Base-by-base conservation (phyloP, 2,113 vertebrate genomes). In the Hyla sarda region DNA sequence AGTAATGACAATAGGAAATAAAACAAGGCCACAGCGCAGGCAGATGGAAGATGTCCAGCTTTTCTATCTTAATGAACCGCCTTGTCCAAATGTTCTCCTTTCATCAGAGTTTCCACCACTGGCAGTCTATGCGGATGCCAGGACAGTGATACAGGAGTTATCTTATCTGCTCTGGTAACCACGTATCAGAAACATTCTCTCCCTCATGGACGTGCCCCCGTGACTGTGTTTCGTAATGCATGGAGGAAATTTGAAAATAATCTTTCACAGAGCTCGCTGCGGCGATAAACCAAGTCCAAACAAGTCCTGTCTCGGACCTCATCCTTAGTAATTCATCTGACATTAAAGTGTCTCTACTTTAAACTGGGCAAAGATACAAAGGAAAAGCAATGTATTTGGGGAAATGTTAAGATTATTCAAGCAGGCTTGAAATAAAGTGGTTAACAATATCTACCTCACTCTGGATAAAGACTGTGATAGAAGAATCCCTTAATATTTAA, bases 41-140 rank as follows among this genome's bases (percentile, higher is more conserved):
- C 91, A 95, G 94, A 95, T 93, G 94, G 95, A 94, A 96, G 94
- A 92, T 87, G 73, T 94, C 92, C 90, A 94, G 93, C 86, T 88
- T 81, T 89, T 90, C 90, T 94, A 95, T 95, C 93, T 96, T 94
- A 96, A 95, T 91, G 91, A 95, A 92, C 96, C 83, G 93, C 92
- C 94, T 95, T 94, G 92, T 93, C 93, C 95, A 95, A 96, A 95
- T 88, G 93, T 87, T 94, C 92, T 93, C 91, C 91, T 96, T 96
- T 95, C 95, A 95, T 96, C 94, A 95, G 93, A 95, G 91, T 93
- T 95, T 95, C 93, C 94, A 96, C 89, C 89, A 91, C 87, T 85
- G 91, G 89, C 91, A 91, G 90, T 88, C 89, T 90, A 89, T 34
- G 67, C 87, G 89, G 90, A 94, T 94, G 91, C 92, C 95, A 91